Evolutionary conservation across 2,797 vertebrate genomes (phyloP).

Genomic region (Neosalanx taihuensis): DNA sequence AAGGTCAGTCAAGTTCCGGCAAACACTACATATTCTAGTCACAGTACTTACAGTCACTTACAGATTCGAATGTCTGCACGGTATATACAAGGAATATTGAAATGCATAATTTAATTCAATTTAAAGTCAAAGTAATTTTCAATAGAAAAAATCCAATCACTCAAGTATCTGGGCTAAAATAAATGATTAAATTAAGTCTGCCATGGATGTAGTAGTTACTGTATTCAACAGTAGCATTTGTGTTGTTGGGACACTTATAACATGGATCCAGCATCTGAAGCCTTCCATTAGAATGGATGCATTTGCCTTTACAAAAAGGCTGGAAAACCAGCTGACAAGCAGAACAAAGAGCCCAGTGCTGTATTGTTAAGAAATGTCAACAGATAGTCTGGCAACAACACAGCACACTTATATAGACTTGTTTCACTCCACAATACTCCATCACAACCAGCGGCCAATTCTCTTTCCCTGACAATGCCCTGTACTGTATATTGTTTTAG

Average conservation of each 20-base stretch:
- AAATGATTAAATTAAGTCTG: too few species aligned
- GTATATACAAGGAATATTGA: too few species aligned
- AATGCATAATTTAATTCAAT: too few species aligned
- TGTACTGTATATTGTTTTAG: not conserved
- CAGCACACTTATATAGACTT: not conserved
- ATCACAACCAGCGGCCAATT: not conserved
- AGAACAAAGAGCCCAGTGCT: slow-evolving; percentile 4
- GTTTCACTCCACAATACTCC: not conserved
- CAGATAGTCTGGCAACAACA: not conserved
- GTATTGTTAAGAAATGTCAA: slow-evolving; percentile 16
- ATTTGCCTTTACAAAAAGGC: not conserved
- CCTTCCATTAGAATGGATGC: not conserved
- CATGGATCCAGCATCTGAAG: not conserved
- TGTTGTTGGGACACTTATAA: not conserved
- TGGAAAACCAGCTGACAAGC: slow-evolving; percentile 3
- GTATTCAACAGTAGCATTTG: not conserved
- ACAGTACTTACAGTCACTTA: too few species aligned
- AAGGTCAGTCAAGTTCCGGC: too few species aligned
- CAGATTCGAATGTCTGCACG: too few species aligned
- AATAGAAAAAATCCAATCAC: too few species aligned
- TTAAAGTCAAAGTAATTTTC: too few species aligned
- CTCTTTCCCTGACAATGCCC: not conserved
- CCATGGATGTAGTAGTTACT: too few species aligned
- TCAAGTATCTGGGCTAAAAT: too few species aligned
- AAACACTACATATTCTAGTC: too few species aligned